Evolutionary conservation across 2,797 vertebrate species (phyloP).

Genomic region (Gouania willdenowi): DNA sequence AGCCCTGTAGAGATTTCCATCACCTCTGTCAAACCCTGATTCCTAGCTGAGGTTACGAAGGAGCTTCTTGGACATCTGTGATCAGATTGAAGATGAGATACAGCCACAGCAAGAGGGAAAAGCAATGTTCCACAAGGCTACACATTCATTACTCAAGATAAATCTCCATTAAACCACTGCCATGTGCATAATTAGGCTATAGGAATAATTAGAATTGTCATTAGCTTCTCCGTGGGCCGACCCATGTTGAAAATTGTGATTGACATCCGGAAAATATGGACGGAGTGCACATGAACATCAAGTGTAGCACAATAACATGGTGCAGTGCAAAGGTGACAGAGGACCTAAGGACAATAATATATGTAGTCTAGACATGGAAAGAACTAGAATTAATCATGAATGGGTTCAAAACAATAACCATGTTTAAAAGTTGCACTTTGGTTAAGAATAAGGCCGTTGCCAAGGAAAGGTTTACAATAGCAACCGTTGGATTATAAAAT

Average conservation of each 20-base stretch:
- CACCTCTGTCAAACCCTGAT: constrained; percentile 42
- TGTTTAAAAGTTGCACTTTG: no score
- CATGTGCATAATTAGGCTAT: constrained; percentile 70
- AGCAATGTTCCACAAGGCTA: constrained; percentile 79
- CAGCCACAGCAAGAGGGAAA: constrained; percentile 43
- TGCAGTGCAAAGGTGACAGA: constrained; percentile 20
- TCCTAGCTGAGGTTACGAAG: constrained; percentile 32
- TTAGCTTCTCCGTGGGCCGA: constrained; percentile 63
- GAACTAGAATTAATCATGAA: no score
- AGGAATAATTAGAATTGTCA: constrained; percentile 73
- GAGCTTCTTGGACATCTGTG: constrained; percentile 52
- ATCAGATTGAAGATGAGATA: constrained; percentile 58
- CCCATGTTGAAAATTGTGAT: constrained; percentile 67
- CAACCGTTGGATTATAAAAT: no score
- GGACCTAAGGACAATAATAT: constrained; percentile 15
- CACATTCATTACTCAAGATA: constrained; percentile 75
- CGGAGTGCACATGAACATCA: constrained; percentile 31
- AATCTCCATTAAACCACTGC: constrained; percentile 77
- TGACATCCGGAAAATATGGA: constrained; percentile 54
- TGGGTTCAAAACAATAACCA: no score
- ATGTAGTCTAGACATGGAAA: no score
- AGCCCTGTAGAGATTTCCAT: constrained; percentile 47
- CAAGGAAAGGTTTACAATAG: no score
- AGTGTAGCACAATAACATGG: constrained; percentile 25
- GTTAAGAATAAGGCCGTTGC: no score